phyloP scores from a whole-genome alignment of 2,888 invertebrate species.

The Eupelmus urozonus region DNA sequence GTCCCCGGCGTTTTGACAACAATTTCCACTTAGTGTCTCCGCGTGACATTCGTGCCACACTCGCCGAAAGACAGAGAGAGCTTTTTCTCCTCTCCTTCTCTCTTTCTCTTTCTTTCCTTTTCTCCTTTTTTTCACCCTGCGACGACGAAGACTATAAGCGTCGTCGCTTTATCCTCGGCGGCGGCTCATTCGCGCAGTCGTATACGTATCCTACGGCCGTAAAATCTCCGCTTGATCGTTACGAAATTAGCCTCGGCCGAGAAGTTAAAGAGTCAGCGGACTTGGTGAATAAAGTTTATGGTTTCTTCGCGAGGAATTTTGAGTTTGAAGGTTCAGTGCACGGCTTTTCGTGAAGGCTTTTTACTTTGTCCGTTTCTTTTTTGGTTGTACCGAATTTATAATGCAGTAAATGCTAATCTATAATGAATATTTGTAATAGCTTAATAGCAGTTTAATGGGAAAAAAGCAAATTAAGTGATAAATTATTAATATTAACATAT shows the following conservation, averaged over 20 bases:
- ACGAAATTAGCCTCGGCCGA: slow-evolving; percentile 40
- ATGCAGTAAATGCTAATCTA: no score
- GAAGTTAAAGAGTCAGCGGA: not conserved
- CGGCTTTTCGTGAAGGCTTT: no score
- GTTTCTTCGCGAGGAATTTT: not conserved
- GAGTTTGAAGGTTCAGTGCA: no score
- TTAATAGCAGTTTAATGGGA: no score
- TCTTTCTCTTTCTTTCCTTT: not conserved
- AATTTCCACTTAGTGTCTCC: slow-evolving; percentile 76
- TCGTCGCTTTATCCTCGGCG: slow-evolving; percentile 19
- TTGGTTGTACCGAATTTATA: no score
- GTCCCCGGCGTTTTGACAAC: slow-evolving; percentile 75
- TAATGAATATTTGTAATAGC: no score
- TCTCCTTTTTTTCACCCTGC: not conserved
- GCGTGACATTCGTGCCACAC: slow-evolving; percentile 62
- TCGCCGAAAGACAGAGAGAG: not conserved
- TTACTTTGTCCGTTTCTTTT: no score
- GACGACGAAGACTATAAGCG: not conserved
- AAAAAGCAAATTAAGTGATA: no score
- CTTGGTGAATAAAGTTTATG: not conserved
- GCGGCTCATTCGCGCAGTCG: not conserved
- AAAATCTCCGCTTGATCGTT: slow-evolving; percentile 35
- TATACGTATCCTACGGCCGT: slow-evolving; percentile 7
- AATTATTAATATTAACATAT: no score
- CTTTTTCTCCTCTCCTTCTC: slow-evolving; percentile 9